These are phyloP conservation scores for Nycticebus coucang DNA, from an alignment of 2,113 vertebrate genomes.

Conservation along the genomic window DNA sequence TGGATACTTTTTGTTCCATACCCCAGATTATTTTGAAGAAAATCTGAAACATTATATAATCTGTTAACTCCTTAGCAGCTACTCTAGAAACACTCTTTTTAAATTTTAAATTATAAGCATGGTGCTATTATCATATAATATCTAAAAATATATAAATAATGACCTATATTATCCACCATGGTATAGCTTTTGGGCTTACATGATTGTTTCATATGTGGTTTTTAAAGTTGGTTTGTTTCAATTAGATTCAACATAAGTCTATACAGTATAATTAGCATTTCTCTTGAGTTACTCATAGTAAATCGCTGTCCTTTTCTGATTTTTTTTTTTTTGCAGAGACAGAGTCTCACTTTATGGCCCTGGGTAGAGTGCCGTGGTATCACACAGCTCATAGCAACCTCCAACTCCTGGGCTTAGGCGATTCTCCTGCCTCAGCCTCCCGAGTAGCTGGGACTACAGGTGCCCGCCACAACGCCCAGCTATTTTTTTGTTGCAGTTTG, in stretches of 20 bases:
- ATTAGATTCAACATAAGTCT: not conserved
- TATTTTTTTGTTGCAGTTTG: too few species aligned
- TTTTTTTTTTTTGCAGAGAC: too few species aligned
- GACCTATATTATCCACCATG: not conserved
- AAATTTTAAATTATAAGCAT: not conserved
- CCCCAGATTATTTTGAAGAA: conserved; percentile 2
- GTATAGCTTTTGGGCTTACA: not conserved
- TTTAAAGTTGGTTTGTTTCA: conserved; percentile 44
- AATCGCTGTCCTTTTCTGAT: not conserved
- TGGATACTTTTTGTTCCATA: too few species aligned
- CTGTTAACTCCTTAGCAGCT: not conserved
- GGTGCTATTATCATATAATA: not conserved
- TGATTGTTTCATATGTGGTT: not conserved
- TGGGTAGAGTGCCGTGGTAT: too few species aligned
- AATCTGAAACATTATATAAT: not conserved
- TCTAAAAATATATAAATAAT: too few species aligned
- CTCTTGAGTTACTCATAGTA: conserved; percentile 9
- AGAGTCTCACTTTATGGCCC: too few species aligned
- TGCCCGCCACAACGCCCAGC: too few species aligned
- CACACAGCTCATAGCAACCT: too few species aligned
- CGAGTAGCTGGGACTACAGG: too few species aligned
- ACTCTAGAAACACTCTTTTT: not conserved
- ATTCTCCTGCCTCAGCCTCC: too few species aligned
- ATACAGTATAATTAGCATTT: not conserved
- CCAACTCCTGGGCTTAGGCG: too few species aligned